Evolutionary conservation across 2,888 invertebrate genomes (phyloP), one percentile per base, ranked within the genome.

Genomic region (Euzophera pinguis): DNA sequence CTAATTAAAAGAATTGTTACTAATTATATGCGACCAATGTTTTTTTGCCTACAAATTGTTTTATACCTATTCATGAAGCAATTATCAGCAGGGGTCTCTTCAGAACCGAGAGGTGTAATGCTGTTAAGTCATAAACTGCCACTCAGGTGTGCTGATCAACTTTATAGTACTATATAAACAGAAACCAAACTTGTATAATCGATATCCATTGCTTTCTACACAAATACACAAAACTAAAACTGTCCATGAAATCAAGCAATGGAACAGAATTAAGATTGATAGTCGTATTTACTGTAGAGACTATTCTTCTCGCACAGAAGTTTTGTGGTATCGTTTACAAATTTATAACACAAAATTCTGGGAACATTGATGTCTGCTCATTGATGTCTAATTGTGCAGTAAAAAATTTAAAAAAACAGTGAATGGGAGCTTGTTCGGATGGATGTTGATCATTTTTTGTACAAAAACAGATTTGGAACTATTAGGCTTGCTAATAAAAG

Each of bases 261-360:
- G 75, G 57, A 69, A 50, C 29, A 8, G 1, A 17, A 34, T n/a
- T 29, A 13, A 8, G 5, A 8, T n/a, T 7, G 45, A 50, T 32
- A n/a, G 51, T 14, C 34, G 47, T 39, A n/a, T 32, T 29, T 35
- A 17, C 1, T 4, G 27, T 38, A 38, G 14, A 12, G 58, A 51
- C 37, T 56, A 62, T 72, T 74, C 75, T 64, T 66, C 69, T 67
- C 60, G 69, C 69, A 85, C 89, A 89, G 89, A 82, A 89, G 89
- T 89, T 84, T 78, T 82, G 84, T 81, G 84, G 84, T 80, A 81
- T 77, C 80, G 76, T 81, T 86, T 87, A 89, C 86, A 87, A 78
- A 81, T 88, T 89, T 87, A 88, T 80, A 80, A 75, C 69, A 66
- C 64, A 63, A 67, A 75, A 71, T 87, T 87, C 89, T 81, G 69